Evolutionary conservation across 37 sponge, comb jelly and placozoan species (phyloP).

Genomic region (Ephydatia muelleri): DNA sequence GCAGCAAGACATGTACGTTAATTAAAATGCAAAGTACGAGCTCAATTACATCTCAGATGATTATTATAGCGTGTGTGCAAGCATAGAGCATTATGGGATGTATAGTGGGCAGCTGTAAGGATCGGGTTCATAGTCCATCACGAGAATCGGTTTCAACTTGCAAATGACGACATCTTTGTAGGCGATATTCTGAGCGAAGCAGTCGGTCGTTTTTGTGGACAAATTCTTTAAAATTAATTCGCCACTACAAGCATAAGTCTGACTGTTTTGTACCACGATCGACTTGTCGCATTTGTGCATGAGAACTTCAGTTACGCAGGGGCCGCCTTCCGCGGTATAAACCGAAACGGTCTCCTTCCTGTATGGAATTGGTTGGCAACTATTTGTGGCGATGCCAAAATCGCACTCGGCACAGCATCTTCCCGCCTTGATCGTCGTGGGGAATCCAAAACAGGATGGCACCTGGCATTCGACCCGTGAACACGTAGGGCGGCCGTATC

Average conservation of each 20-base stretch:
- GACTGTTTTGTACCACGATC: not conserved
- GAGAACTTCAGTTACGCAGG: slow-evolving; percentile 8
- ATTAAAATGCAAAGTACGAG: too few relatives aligned
- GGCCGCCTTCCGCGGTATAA: not conserved
- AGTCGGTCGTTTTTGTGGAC: not conserved
- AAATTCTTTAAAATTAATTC: not conserved
- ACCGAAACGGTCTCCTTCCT: not conserved
- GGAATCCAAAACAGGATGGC: slow-evolving; percentile 31
- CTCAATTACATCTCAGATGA: too few relatives aligned
- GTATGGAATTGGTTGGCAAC: slow-evolving; percentile 21
- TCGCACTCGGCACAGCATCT: slow-evolving; percentile 47
- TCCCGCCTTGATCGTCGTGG: not conserved
- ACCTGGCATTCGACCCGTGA: not conserved
- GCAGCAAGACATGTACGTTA: too few relatives aligned
- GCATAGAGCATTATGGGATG: too few relatives aligned
- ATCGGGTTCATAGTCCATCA: not conserved
- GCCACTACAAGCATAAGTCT: not conserved
- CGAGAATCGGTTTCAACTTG: not conserved
- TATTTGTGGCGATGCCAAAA: slow-evolving; percentile 26
- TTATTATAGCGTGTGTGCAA: too few relatives aligned
- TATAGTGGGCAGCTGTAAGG: not conserved
- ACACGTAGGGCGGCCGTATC: not conserved
- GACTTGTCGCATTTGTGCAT: slow-evolving; percentile 38
- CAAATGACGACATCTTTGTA: not conserved
- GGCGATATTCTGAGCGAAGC: not conserved